Evolutionary conservation across 2,888 invertebrate species (phyloP), one percentile per base, ranked within the genome.

Genomic region (Acheta domesticus): DNA sequence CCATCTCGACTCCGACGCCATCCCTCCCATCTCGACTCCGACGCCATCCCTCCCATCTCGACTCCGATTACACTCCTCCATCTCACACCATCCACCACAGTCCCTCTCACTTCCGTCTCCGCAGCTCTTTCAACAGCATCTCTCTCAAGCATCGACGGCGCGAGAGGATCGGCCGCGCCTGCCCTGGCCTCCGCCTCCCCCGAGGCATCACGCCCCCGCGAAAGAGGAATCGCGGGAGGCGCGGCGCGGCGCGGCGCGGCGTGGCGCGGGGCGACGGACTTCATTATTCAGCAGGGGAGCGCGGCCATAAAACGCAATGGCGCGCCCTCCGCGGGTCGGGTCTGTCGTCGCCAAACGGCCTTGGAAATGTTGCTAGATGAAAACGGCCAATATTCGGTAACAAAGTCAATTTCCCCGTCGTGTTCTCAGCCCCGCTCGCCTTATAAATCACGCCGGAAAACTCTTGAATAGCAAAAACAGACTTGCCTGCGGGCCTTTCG

Each of bases 281-380:
- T 62, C 62, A 62, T 62, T 62, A 62, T 62, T 62, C 62, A 62
- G 62, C 62, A 16, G 16, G n/a, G 62, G n/a, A 62, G 62, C 62
- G 62, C 62, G 16, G 12, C n/a, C 62, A n/a, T 62, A 62, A 62
- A 62, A 62, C 62, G 62, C 16, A 62, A 62, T 62, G 62, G 62
- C 62, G 11, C n/a, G 62, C 62, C 62, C 36, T 62, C n/a, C 16
- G 62, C 62, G 14, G 8, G 62, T n/a, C 62, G 14, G 8, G 62
- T n/a, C 62, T 62, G 62, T 62, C 62, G 62, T 62, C 62, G 62
- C 8, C 16, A 62, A 62, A 62, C n/a, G 62, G 62, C 62, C 16
- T 14, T n/a, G 62, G n/a, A 62, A 62, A 62, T 62, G 62, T 62
- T n/a, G n/a, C n/a, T 62, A n/a, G 62, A 62, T 62, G 62, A n/a